Conservation (phyloP, 2,888 invertebrate species). For the Hyalella azteca region DNA sequence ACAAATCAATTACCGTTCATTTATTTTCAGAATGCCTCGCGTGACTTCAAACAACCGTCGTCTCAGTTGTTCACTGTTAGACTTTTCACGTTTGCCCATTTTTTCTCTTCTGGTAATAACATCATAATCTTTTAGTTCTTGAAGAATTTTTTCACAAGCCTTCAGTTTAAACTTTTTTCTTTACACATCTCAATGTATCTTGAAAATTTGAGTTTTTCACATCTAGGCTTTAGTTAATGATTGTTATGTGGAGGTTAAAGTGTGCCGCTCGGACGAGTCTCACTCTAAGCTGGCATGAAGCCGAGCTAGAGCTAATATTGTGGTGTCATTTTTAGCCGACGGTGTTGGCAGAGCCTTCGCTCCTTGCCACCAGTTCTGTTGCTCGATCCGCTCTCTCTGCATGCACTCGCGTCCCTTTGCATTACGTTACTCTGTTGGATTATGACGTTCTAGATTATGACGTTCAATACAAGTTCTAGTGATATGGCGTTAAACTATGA, state of each 20-base stretch:
- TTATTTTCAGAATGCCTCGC: background rate
- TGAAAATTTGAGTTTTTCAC: background rate
- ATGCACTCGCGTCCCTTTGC: background rate
- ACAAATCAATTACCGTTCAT: background rate
- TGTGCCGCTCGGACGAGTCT: slow-evolving; percentile 27
- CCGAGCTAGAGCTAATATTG: slow-evolving; percentile 56
- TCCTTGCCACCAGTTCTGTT: slow-evolving; percentile 38
- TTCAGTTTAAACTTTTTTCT: background rate
- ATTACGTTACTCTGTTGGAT: no score
- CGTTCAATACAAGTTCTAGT: no score
- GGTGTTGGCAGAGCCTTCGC: slow-evolving; percentile 50
- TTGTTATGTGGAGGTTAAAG: slow-evolving; percentile 22
- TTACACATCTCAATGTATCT: background rate
- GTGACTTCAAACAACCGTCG: slow-evolving; percentile 11
- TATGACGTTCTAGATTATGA: no score
- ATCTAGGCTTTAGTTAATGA: slow-evolving; percentile 23
- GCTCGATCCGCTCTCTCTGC: background rate
- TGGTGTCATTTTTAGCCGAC: slow-evolving; percentile 58
- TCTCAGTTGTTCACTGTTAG: background rate
- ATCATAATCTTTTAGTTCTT: background rate
- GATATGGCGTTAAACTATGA: no score
- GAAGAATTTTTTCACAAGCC: background rate
- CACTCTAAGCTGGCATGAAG: slow-evolving; percentile 42
- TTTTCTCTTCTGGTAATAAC: background rate
- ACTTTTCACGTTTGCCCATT: background rate